Percentiles rank a stretch among this genome's conserved stretches.
phyloP scores from a whole-genome alignment of 2,797 vertebrate species.

The Chloroceryle amazona region DNA sequence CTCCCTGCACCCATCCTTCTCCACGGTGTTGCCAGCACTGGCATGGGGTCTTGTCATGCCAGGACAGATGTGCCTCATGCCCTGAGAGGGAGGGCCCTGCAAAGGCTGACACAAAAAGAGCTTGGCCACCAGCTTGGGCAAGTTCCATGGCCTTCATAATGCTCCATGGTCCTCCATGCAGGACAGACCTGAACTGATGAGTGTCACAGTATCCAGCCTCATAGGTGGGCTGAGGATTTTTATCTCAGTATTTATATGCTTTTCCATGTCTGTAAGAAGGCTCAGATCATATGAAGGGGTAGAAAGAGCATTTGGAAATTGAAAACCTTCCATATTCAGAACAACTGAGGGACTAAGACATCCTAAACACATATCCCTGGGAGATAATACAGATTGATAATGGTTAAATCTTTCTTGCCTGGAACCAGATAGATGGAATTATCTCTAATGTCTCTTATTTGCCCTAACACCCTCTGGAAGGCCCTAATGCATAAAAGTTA shows the following conservation, averaged over 20 bases:
- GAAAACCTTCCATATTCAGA: not conserved
- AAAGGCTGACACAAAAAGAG: not conserved
- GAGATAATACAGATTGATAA: not conserved
- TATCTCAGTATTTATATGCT: not conserved
- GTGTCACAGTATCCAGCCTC: not conserved
- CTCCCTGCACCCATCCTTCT: not conserved
- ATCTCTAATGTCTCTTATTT: not conserved
- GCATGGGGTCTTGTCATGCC: not conserved
- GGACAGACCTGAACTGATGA: not conserved
- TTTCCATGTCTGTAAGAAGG: not conserved
- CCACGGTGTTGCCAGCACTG: accelerated
- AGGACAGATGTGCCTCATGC: not conserved
- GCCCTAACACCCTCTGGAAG: not conserved
- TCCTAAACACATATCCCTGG: not conserved
- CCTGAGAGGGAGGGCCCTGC: not conserved
- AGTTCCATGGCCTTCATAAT: not conserved
- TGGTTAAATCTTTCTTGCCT: not conserved
- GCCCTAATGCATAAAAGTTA: not conserved
- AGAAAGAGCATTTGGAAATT: not conserved
- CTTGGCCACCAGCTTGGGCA: not conserved
- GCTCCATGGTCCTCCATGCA: accelerated
- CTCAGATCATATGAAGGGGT: not conserved
- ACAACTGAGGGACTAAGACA: not conserved
- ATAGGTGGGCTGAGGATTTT: not conserved
- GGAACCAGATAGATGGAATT: not conserved